Base-by-base conservation (phyloP, 2,888 invertebrate genomes). In the Drosophila borborema region DNA sequence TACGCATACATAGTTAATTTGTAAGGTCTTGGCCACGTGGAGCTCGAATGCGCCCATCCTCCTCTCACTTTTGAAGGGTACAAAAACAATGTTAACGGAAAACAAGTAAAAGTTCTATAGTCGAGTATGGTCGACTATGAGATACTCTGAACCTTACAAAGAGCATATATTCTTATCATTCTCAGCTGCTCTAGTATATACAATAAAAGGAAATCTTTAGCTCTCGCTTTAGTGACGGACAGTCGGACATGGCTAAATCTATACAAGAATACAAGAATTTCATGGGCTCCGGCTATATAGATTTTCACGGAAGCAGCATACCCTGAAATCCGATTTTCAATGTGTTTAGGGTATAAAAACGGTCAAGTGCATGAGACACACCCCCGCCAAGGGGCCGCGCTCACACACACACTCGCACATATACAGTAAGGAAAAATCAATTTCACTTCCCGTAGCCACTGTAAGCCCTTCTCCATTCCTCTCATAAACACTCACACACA, bases 381-480 rank as follows among this genome's bases (percentile, higher is more conserved):
- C 82, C 67, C 69, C 69, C 68, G 38, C 61, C 34, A 56, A 61
- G 46, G 46, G 53, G 53, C 59, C 63, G 6, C 54, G 36, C 63
- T 45, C 61, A 28, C 43, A 55, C 43, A 55, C 51, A 54, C 18
- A 10, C 34, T 20, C 55, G 51, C 12, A 63, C 59, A 54, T 53
- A 40, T 9, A 38, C 12, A 53, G 18, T 46, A 23, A 36, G 59
- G 81, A 81, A 86, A 90, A 86, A 86, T 86, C 86, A 86, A 86
- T 86, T 86, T 75, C 59, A 54, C 40, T 51, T 48, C 36, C 46
- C 48, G 61, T 58, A 45, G 62, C 40, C 53, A 31, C 63, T 60
- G 61, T 56, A 66, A 66, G 59, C 67, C 78, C 60, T 72, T 69
- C 69, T 14, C 5, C 10, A 6, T 2, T 6, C 2, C n/a, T 18